A percentile compares a stretch with the other conserved stretches of the same genome.
Conservation (phyloP, 2,113 vertebrate species). For the Morone chrysops region DNA sequence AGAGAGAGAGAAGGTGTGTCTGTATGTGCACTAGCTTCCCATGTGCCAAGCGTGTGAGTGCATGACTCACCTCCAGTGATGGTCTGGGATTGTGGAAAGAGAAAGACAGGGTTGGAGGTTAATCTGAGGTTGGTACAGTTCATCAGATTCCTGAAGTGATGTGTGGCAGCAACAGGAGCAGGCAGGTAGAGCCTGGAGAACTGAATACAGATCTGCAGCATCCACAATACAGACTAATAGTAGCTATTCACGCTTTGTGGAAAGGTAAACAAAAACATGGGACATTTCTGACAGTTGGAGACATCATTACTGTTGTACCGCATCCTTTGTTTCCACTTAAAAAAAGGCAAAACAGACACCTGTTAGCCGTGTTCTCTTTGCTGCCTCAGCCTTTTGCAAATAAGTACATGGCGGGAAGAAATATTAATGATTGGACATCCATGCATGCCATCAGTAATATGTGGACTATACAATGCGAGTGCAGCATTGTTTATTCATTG, state of each 20-base stretch:
- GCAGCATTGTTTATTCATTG: conserved; percentile 25
- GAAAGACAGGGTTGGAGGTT: conserved; percentile 75
- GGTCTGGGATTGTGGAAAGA: conserved; percentile 61
- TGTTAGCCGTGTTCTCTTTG: conserved; percentile 12
- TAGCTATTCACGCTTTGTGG: conserved; percentile 13
- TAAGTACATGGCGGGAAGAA: conserved; percentile 13
- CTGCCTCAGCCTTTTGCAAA: conserved; percentile 32
- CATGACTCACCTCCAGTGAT: conserved; percentile 66
- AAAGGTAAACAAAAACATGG: conserved; percentile 19
- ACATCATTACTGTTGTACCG: conserved; percentile 31
- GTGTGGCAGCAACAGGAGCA: conserved; percentile 55
- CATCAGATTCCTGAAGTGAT: conserved; percentile 77
- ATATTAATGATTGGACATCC: conserved; percentile 15
- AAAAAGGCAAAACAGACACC: conserved; percentile 22
- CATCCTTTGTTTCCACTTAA: conserved; percentile 26
- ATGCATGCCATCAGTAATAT: conserved; percentile 3
- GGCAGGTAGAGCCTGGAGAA: conserved; percentile 44
- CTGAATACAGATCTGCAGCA: conserved; percentile 56
- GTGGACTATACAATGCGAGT: not conserved
- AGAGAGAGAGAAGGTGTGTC: not conserved
- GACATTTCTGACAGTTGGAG: conserved; percentile 37
- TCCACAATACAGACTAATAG: conserved; percentile 52
- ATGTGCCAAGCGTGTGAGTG: conserved; percentile 52
- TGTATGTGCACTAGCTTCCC: conserved; percentile 21
- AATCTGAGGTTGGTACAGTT: conserved; percentile 75